Conservation (phyloP, 2,797 vertebrate genomes). For the Eidolon dupreanum region DNA sequence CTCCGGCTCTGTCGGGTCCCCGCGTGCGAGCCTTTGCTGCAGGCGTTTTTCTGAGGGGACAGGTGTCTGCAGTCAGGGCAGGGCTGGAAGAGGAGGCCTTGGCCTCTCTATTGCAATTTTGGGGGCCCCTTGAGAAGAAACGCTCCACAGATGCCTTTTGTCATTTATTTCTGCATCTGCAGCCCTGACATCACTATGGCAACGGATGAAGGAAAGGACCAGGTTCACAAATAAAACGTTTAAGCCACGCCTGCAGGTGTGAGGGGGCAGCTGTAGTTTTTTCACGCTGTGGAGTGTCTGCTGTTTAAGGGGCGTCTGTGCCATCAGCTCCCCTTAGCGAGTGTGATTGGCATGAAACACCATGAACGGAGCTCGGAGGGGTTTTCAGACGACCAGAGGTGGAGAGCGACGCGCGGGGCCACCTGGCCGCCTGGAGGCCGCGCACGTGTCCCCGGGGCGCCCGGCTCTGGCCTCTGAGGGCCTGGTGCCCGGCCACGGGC, state of each 20-base stretch:
- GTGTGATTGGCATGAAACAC: not conserved
- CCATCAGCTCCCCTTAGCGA: not conserved
- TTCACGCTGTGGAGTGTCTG: rapidly evolving
- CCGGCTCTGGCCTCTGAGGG: not conserved
- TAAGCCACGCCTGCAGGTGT: not conserved
- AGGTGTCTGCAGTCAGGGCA: not conserved
- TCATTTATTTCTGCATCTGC: not conserved
- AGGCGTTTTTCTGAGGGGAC: no score
- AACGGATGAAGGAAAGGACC: not conserved
- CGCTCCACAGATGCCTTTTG: not conserved
- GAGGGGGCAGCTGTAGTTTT: not conserved
- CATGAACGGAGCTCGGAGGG: rapidly evolving
- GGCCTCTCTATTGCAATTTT: rapidly evolving
- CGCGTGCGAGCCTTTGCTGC: not conserved
- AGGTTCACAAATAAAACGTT: not conserved
- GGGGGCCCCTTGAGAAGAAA: not conserved
- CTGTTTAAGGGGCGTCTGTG: not conserved
- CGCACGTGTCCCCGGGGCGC: not conserved
- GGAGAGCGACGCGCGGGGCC: not conserved
- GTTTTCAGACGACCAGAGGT: not conserved
- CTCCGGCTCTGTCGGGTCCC: no score
- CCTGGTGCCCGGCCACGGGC: not conserved
- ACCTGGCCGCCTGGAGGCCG: not conserved
- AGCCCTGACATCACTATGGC: not conserved
- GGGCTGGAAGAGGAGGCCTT: not conserved